Percentiles rank a stretch among this genome's conserved stretches.
Conservation (phyloP, 2,113 vertebrate genomes). For the Vombatus ursinus region DNA sequence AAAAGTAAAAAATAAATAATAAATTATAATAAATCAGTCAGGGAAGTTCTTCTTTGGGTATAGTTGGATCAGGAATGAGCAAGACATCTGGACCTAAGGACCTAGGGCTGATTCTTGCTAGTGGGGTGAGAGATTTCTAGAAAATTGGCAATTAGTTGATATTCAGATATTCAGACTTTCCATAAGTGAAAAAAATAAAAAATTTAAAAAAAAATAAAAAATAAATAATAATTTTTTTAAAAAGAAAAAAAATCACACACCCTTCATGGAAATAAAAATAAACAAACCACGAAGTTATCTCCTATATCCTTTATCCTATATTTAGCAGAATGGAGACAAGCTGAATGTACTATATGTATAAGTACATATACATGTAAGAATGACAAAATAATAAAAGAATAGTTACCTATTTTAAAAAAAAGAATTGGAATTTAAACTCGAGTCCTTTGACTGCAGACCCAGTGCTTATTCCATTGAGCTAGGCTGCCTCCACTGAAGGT, state of each 20-base stretch:
- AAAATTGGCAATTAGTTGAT: too few relatives aligned
- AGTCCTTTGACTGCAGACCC: not conserved
- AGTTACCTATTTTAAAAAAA: not conserved
- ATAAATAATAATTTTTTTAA: not conserved
- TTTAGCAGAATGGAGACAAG: not conserved
- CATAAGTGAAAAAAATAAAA: too few relatives aligned
- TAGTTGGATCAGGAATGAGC: too few relatives aligned
- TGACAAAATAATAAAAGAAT: not conserved
- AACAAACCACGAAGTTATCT: not conserved
- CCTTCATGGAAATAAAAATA: not conserved
- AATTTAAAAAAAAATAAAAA: too few relatives aligned
- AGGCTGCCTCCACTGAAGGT: not conserved
- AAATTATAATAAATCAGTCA: too few relatives aligned
- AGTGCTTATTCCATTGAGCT: not conserved
- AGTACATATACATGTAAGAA: not conserved
- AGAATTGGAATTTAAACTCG: not conserved
- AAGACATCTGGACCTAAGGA: too few relatives aligned
- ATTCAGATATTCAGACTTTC: too few relatives aligned
- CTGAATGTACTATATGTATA: not conserved
- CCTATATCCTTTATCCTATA: not conserved
- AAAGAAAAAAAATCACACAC: not conserved
- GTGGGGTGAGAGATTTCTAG: too few relatives aligned
- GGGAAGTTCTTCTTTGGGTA: too few relatives aligned
- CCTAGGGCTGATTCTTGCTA: too few relatives aligned
- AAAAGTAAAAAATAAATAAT: not conserved